These are phyloP conservation scores for Macaria liturata DNA, from an alignment of 2,888 invertebrate species.

Conservation along the genomic window DNA sequence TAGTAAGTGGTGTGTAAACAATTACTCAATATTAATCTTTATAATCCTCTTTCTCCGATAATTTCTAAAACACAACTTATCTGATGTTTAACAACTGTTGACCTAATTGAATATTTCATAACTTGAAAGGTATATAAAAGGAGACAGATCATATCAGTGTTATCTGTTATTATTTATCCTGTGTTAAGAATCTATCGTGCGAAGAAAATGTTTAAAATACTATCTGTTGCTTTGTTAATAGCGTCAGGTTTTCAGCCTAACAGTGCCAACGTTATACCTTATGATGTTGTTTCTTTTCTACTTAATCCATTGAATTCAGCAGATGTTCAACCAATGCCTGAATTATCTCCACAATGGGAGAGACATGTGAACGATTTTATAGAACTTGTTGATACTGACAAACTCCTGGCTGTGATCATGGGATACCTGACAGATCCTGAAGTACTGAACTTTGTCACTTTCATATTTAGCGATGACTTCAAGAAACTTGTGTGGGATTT, in stretches of 20 bases:
- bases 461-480: conserved; percentile 44
- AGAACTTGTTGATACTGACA: conserved; percentile 43
- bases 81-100: conserved; percentile 14
- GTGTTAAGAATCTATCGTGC: conserved; percentile 2
- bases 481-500: conserved; percentile 43
- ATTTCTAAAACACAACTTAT: conserved; percentile 24
- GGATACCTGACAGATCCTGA: conserved; percentile 46
- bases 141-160: conserved; percentile 1
- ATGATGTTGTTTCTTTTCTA: conserved; percentile 11
- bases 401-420: conserved; percentile 39
- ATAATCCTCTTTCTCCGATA: conserved; percentile 30
- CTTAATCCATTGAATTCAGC: neutral
- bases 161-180: conserved; percentile 16
- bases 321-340: neutral
- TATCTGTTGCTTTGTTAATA: conserved; percentile 27
- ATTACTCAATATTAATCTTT: conserved; percentile 9
- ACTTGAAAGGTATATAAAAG: conserved; percentile 28
- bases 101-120: conserved; percentile 34
- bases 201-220: conserved; percentile 32
- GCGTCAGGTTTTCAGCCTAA: conserved; percentile 19
- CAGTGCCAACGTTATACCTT: conserved; percentile 15
- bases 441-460: conserved; percentile 43
- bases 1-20: too few relatives aligned
- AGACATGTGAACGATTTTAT: conserved; percentile 45
- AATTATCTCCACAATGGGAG: conserved; percentile 36